Percentiles rank a stretch among this genome's conserved stretches.
Evolutionary conservation across 2,113 vertebrate species (phyloP).

Genomic region (Eulemur rufifrons): DNA sequence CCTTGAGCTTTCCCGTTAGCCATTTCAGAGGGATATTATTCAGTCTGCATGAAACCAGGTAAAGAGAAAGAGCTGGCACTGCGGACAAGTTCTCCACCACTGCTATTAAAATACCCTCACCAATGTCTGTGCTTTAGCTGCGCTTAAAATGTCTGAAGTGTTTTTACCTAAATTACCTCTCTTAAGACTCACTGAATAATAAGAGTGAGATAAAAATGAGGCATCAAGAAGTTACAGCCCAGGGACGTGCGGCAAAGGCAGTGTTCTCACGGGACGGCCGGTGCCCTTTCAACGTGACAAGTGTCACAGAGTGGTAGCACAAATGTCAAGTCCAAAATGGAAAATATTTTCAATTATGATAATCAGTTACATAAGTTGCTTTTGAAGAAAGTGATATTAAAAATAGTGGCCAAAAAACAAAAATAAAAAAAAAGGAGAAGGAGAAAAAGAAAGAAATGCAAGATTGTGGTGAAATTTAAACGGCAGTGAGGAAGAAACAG

Average conservation of each 20-base stretch:
- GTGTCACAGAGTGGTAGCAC: not conserved
- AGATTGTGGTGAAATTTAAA: not conserved
- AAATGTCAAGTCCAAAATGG: not conserved
- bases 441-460: not conserved
- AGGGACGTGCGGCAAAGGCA: not conserved
- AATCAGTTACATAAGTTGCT: not conserved
- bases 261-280: not conserved
- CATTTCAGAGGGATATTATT: not conserved
- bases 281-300: not conserved
- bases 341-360: not conserved
- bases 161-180: not conserved
- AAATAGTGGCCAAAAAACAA: not conserved
- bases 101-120: not conserved
- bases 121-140: not conserved
- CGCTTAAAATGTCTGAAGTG: not conserved
- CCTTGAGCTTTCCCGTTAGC: not conserved
- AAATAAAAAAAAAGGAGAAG: too few species aligned
- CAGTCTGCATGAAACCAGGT: not conserved
- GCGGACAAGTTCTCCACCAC: not conserved
- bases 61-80: not conserved
- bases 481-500: not conserved
- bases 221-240: not conserved
- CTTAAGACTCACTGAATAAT: not conserved
- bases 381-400: not conserved
- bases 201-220: not conserved